Evolutionary conservation across 2,113 vertebrate genomes (phyloP), one percentile per base, ranked within the genome.

Genomic region (Propithecus coquereli): DNA sequence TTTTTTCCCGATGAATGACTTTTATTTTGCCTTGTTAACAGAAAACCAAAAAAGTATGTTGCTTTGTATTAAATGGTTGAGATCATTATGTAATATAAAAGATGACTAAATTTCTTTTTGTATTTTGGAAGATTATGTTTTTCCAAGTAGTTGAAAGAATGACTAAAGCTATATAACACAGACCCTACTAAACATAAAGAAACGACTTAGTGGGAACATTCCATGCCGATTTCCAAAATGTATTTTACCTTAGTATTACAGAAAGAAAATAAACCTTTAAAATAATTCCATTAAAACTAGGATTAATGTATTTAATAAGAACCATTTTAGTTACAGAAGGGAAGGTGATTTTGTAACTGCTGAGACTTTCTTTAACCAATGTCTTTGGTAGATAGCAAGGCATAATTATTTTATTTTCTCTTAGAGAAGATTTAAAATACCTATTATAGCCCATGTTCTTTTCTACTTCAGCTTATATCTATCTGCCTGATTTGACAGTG

Each of bases 11-110:
- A 12, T 90, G 57, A 47, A 63, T 77, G 63, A 87, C 8, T 79
- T 95, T 17, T 81, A 45, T 91, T 94, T 91, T 96, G 20, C n/a
- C 52, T 86, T 92, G 63, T 77, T 97, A 91, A 83, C 40, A 90
- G 70, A 97, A 92, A 65, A 27, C 32, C 12, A 18, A 16, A 79
- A 61, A 76, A 73, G 23, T 85, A 30, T 50, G 6, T 84, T 89
- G 32, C 34, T 94, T 94, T 94, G 5, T 81, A 86, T 47, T 87
- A 87, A 83, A 59, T 87, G 18, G 52, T 77, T 82, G 59, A 91
- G 54, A 79, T 84, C 45, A 50, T 43, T 57, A 81, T 77, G 90
- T 43, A 90, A 66, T 65, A 23, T 76, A 87, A 87, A 27, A 84
- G 16, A 59, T 81, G 79, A 82, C 22, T 12, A 65, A 8, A 27